Conservation (phyloP, 2,113 vertebrate genomes). For the Aptenodytes patagonicus region DNA sequence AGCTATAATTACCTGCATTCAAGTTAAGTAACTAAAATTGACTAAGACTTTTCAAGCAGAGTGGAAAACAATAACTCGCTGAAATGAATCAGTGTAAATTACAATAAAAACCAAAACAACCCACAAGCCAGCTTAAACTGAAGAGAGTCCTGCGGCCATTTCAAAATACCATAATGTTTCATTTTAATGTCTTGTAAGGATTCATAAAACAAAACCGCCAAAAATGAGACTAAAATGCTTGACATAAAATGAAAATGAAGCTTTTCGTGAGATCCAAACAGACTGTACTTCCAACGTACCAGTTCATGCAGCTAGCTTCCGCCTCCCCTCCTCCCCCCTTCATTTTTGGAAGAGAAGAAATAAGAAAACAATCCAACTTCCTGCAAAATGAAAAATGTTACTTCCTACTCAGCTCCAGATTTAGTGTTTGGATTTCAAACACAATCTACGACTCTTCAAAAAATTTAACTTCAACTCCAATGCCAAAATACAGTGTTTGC, state of each 20-base stretch:
- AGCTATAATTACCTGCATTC: background rate
- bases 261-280: background rate
- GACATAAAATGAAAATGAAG: background rate
- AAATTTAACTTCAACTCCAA: background rate
- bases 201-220: background rate
- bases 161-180: background rate
- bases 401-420: slow-evolving; percentile 56
- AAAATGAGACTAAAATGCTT: background rate
- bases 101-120: background rate
- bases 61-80: background rate
- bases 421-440: slow-evolving; percentile 34
- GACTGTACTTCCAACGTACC: background rate
- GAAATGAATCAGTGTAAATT: background rate
- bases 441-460: background rate
- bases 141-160: background rate
- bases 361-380: slow-evolving; percentile 53
- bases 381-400: slow-evolving; percentile 26
- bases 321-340: background rate
- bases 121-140: background rate
- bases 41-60: background rate
- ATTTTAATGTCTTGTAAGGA: background rate
- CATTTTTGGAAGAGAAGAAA: slow-evolving; percentile 5
- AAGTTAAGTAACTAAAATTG: background rate
- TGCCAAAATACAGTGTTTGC: background rate
- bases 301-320: background rate